Evolutionary conservation across 2,888 invertebrate genomes (phyloP).

Genomic region (Dryococelus australis): DNA sequence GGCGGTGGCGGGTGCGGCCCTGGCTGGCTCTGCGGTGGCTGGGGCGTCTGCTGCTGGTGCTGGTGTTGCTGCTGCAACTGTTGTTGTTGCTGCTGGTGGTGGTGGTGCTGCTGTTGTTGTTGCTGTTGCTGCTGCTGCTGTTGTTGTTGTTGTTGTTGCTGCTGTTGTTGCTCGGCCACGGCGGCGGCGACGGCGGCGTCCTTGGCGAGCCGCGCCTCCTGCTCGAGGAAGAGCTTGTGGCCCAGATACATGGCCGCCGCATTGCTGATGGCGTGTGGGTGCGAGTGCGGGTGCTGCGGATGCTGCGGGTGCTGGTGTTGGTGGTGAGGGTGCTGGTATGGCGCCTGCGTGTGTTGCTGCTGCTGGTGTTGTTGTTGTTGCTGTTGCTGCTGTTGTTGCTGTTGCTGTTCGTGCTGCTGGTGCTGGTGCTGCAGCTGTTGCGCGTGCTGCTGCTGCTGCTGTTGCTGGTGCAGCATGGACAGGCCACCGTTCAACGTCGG

Average conservation of each 20-base stretch:
- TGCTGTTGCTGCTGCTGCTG: constrained; percentile 63
- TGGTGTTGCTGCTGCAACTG: constrained; percentile 66
- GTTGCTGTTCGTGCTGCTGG: constrained; percentile 56
- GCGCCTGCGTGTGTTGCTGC: constrained; percentile 51
- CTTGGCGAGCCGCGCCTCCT: constrained; percentile 77
- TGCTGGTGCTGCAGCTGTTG: constrained; percentile 64
- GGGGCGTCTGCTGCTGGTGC: constrained; percentile 58
- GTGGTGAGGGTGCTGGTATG: constrained; percentile 50
- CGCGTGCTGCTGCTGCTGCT: constrained; percentile 61
- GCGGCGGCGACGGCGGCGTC: constrained; percentile 55
- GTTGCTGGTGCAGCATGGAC: constrained; percentile 62
- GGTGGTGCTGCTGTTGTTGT: constrained; percentile 60
- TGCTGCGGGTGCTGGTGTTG: constrained; percentile 50
- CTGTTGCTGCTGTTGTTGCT: constrained; percentile 50
- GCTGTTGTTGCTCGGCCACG: constrained; percentile 46
- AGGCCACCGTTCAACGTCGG: constrained; percentile 64
- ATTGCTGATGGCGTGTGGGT: constrained; percentile 55
- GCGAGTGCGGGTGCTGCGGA: constrained; percentile 49
- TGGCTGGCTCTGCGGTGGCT: constrained; percentile 45
- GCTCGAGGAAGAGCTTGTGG: constrained; percentile 80
- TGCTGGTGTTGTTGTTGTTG: too few species aligned
- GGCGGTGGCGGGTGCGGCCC: constrained; percentile 58
- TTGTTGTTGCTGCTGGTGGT: constrained; percentile 60
- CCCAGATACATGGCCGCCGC: constrained; percentile 76
- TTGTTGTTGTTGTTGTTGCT: too few species aligned